phyloP scores from a whole-genome alignment of 1,140 invertebrate genomes.

The Plutomurus gul region DNA sequence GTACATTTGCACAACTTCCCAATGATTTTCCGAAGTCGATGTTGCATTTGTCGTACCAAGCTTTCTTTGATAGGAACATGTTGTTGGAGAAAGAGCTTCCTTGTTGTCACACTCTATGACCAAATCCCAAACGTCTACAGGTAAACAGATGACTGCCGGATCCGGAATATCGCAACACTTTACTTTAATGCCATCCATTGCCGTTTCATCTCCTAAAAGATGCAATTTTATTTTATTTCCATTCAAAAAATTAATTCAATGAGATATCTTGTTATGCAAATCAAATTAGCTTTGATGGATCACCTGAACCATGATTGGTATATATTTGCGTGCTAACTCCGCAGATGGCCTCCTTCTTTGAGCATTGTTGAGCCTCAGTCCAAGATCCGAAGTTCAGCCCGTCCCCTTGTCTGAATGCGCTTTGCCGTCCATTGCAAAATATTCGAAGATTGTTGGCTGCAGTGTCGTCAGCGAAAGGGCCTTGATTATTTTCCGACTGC shows the following conservation, averaged over 20 bases:
- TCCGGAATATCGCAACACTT: slow-evolving; percentile 43
- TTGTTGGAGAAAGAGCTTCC: slow-evolving; percentile 37
- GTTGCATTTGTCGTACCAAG: slow-evolving; percentile 22
- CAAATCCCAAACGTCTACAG: slow-evolving; percentile 45
- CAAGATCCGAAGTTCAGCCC: slow-evolving; percentile 1
- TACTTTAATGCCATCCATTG: too few species aligned
- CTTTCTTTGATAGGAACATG: slow-evolving; percentile 44
- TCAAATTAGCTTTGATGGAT: too few species aligned
- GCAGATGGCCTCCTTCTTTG: not conserved
- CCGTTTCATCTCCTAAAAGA: too few species aligned
- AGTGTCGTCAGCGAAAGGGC: slow-evolving; percentile 19
- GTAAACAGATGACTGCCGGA: slow-evolving; percentile 35
- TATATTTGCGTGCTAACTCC: slow-evolving; percentile 38
- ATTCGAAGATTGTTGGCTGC: slow-evolving; percentile 40
- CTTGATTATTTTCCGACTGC: slow-evolving; percentile 7
- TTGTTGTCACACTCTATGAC: slow-evolving; percentile 50
- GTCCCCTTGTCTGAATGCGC: slow-evolving; percentile 5
- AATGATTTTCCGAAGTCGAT: too few species aligned
- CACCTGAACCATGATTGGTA: too few species aligned
- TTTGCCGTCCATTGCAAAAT: slow-evolving; percentile 11
- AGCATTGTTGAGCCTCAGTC: slow-evolving; percentile 20
- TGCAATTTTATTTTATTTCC: too few species aligned
- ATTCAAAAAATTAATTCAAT: too few species aligned
- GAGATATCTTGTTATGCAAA: too few species aligned
- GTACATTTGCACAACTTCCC: too few species aligned